Conservation (phyloP, 2,888 invertebrate species). For the Crepidodera aurea region DNA sequence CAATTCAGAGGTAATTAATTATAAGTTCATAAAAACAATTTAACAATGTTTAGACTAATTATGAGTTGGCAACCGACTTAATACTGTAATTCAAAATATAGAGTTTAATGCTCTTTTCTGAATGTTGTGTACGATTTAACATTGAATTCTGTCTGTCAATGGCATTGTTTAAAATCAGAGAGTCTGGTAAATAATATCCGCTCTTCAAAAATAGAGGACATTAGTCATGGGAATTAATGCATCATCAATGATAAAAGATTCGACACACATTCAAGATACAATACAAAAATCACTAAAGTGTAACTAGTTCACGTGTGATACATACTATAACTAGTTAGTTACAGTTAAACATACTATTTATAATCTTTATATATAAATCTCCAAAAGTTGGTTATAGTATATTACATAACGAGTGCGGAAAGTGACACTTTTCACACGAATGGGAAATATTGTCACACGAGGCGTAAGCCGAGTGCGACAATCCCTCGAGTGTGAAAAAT, state of each 20-base stretch:
- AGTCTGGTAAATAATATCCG: slow-evolving; percentile 4
- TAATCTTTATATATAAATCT: too few species aligned
- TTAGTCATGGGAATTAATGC: slow-evolving; percentile 12
- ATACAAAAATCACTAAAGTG: slow-evolving; percentile 14
- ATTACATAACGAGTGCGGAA: too few species aligned
- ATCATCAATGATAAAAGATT: slow-evolving; percentile 16
- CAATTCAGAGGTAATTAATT: too few species aligned
- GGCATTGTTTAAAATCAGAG: slow-evolving; percentile 14
- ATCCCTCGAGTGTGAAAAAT: too few species aligned
- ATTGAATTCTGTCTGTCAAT: neutral
- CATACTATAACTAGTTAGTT: too few species aligned
- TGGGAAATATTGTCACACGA: too few species aligned
- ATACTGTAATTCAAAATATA: neutral
- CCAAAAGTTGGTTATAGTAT: too few species aligned
- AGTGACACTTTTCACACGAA: too few species aligned
- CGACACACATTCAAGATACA: slow-evolving; percentile 12
- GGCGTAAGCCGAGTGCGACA: too few species aligned
- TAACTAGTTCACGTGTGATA: neutral
- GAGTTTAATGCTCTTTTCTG: slow-evolving; percentile 2
- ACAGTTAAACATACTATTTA: too few species aligned
- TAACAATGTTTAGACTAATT: too few species aligned
- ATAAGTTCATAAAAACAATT: too few species aligned
- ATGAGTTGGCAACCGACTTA: neutral
- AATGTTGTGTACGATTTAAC: neutral
- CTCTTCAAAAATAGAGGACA: neutral